These are phyloP conservation scores for Onthophagus sagittarius DNA, from an alignment of 2,888 invertebrate species.

Conservation along the genomic window DNA sequence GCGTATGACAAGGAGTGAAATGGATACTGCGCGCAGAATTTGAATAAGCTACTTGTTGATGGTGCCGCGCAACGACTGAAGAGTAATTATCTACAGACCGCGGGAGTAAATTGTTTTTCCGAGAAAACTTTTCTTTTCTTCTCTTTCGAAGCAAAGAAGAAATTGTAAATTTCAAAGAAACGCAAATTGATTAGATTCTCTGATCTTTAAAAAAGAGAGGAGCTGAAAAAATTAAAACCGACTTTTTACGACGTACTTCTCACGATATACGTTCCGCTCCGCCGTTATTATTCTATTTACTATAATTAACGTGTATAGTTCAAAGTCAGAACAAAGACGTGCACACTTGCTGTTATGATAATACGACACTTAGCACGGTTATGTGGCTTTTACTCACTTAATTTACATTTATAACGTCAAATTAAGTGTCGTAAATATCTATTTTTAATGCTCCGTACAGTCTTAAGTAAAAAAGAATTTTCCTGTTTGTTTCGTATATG, in stretches of 20 bases:
- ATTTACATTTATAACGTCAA: neutral
- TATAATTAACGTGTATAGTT: neutral
- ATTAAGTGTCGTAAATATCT: neutral
- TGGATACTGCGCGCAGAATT: constrained; percentile 8
- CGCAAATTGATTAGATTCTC: neutral
- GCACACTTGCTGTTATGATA: neutral
- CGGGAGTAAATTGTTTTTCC: neutral
- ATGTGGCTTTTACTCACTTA: neutral
- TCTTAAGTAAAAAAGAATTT: neutral
- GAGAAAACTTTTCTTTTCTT: neutral
- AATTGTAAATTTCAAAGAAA: neutral
- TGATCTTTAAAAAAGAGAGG: neutral
- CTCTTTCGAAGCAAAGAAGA: too few relatives aligned
- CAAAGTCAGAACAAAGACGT: neutral
- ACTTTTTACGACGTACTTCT: neutral
- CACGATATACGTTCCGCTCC: neutral
- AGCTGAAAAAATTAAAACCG: neutral
- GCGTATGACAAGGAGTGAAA: constrained; percentile 14
- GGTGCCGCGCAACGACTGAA: neutral
- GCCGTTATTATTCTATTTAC: neutral
- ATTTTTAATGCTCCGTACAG: neutral
- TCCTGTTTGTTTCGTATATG: neutral
- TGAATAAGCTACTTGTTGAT: constrained; percentile 13
- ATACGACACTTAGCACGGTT: neutral
- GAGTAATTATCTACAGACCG: constrained; percentile 2